These are phyloP conservation scores for Plagiodera versicolora DNA, from an alignment of 2,888 invertebrate genomes.

Conservation along the genomic window DNA sequence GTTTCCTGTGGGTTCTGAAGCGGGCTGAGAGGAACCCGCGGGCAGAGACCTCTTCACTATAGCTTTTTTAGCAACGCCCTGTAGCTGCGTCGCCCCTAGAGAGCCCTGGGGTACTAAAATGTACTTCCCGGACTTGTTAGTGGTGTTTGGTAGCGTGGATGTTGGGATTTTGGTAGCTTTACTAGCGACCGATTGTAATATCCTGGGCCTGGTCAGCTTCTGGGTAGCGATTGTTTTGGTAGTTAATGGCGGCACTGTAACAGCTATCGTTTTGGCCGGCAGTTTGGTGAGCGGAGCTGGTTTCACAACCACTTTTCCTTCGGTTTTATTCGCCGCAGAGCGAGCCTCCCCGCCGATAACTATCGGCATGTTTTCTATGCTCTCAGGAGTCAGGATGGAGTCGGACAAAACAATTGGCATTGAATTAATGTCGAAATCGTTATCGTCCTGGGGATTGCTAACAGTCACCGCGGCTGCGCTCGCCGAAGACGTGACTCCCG, in stretches of 20 bases:
- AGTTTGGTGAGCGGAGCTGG: conserved; percentile 13
- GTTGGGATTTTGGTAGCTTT: conserved; percentile 2
- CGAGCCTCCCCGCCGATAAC: conserved; percentile 24
- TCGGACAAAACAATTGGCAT: conserved; percentile 77
- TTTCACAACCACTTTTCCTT: conserved; percentile 12
- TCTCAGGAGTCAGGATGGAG: conserved; percentile 68
- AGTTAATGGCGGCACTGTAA: too few relatives aligned
- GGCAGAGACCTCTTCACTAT: conserved; percentile 55
- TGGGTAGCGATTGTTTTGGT: conserved; percentile 1
- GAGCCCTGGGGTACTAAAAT: conserved; percentile 31
- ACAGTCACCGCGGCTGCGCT: conserved; percentile 13
- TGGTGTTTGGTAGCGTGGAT: conserved; percentile 27
- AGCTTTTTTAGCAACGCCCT: conserved; percentile 41
- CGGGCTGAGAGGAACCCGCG: conserved; percentile 52
- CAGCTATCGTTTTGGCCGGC: conserved; percentile 15
- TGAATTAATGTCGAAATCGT: conserved; percentile 71
- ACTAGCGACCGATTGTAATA: conserved; percentile 10
- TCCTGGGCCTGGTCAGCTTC: conserved; percentile 19
- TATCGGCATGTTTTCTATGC: conserved; percentile 67
- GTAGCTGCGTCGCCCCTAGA: conserved; percentile 24
- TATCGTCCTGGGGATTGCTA: conserved; percentile 44
- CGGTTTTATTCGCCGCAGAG: neutral
- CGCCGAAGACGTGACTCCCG: conserved; percentile 8
- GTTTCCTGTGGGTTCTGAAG: conserved; percentile 49
- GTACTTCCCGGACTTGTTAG: conserved; percentile 39